Evolutionary conservation across 1,140 invertebrate species (phyloP).

Genomic region (Cydia fagiglandana): DNA sequence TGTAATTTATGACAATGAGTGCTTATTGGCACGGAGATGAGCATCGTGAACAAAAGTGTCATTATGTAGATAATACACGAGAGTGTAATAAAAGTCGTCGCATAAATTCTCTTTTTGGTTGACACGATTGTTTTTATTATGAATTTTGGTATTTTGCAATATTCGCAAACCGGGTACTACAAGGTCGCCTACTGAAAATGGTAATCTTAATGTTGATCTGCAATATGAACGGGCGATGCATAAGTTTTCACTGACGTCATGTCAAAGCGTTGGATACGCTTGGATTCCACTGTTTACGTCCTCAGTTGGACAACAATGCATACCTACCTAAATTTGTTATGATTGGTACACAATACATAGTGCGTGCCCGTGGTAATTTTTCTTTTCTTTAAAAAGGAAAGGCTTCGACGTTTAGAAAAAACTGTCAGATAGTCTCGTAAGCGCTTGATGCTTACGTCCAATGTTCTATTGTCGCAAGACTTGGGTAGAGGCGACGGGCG

Average conservation of each 20-base stretch:
- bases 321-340: slow-evolving; percentile 9
- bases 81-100: background rate
- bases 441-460: slow-evolving; percentile 37
- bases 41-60: slow-evolving; percentile 5
- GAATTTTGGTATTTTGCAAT: slow-evolving; percentile 63
- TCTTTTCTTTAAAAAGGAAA: slow-evolving; percentile 15
- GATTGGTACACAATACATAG: background rate
- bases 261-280: slow-evolving; percentile 50
- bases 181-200: slow-evolving; percentile 68
- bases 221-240: slow-evolving; percentile 45
- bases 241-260: slow-evolving; percentile 53
- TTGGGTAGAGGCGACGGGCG: slow-evolving; percentile 56
- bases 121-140: slow-evolving; percentile 40
- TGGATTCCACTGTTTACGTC: slow-evolving; percentile 35
- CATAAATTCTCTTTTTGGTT: background rate
- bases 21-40: slow-evolving; percentile 10
- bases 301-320: slow-evolving; percentile 10
- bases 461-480: slow-evolving; percentile 39
- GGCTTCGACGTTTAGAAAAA: slow-evolving; percentile 38
- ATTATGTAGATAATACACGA: background rate
- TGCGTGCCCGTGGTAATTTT: background rate
- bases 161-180: slow-evolving; percentile 67
- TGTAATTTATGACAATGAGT: slow-evolving; percentile 55
- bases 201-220: slow-evolving; percentile 73
- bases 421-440: slow-evolving; percentile 35